Conservation (phyloP, 2,888 invertebrate genomes). For the Heliconius ethilla region DNA sequence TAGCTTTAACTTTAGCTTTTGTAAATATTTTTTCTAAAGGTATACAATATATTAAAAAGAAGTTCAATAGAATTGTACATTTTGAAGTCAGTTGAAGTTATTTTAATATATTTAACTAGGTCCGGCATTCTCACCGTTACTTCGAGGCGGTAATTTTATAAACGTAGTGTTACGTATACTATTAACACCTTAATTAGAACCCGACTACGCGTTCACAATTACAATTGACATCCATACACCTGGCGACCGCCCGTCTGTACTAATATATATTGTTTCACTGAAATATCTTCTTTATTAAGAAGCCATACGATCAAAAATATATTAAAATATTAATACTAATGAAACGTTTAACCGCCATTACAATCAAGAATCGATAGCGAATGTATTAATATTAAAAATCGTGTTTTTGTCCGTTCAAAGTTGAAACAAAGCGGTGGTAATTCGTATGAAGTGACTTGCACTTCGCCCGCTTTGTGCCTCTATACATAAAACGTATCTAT, state of each 20-base stretch:
- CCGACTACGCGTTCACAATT: constrained; percentile 53
- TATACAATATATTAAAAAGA: not conserved
- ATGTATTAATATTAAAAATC: constrained; percentile 69
- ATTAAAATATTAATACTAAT: constrained; percentile 53
- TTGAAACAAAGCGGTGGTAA: constrained; percentile 77
- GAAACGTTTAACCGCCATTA: constrained; percentile 51
- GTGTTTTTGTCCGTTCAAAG: constrained; percentile 69
- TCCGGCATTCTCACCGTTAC: constrained; percentile 28
- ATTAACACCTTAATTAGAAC: constrained; percentile 70
- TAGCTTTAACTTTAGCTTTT: not conserved
- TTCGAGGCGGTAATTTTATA: constrained; percentile 37
- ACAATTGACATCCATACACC: constrained; percentile 47
- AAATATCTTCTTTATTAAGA: constrained; percentile 30
- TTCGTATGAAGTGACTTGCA: constrained; percentile 81
- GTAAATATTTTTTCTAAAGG: not conserved
- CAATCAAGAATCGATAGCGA: constrained; percentile 64
- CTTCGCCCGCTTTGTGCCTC: constrained; percentile 67
- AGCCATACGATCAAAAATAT: constrained; percentile 37
- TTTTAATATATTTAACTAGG: constrained; percentile 29
- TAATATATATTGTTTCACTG: constrained; percentile 30
- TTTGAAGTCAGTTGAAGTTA: constrained; percentile 4
- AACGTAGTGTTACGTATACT: constrained; percentile 46
- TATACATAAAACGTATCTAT: constrained; percentile 66
- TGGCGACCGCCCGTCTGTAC: constrained; percentile 36
- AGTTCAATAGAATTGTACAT: not conserved